Evolutionary conservation across 2,113 vertebrate species (phyloP).

Genomic region (Charadrius vociferus): DNA sequence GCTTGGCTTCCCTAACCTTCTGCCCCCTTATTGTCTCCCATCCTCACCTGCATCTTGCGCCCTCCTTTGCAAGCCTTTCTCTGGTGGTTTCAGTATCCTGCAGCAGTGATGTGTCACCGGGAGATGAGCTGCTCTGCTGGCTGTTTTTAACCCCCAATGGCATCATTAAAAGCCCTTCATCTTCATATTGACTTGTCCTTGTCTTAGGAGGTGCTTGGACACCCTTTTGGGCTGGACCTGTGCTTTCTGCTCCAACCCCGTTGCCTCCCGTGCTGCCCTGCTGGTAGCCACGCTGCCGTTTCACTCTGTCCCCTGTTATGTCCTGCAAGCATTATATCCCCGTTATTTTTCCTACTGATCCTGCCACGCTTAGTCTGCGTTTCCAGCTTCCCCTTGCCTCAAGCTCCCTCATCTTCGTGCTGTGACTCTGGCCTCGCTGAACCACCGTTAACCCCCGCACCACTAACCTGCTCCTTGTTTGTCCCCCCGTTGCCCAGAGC

Average conservation of each 20-base stretch:
- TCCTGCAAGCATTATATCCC: background rate
- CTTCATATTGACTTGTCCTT: background rate
- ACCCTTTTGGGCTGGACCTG: background rate
- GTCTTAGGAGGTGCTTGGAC: background rate
- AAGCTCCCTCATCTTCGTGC: background rate
- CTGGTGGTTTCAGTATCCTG: background rate
- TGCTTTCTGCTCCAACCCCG: background rate
- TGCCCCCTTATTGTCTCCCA: accelerated
- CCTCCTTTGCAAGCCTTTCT: background rate
- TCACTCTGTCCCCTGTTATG: background rate
- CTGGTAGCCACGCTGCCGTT: background rate
- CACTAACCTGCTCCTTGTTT: constrained; percentile 71
- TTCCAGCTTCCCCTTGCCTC: background rate
- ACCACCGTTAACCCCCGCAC: background rate
- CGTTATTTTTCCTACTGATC: background rate
- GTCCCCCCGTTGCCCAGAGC: constrained; percentile 73
- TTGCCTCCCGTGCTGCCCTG: background rate
- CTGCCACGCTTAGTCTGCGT: background rate
- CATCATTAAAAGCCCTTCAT: background rate
- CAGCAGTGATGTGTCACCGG: background rate
- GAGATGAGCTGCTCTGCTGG: background rate
- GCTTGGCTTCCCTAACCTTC: background rate
- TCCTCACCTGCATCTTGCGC: background rate
- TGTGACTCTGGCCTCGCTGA: background rate
- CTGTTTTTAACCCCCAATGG: background rate